Evolutionary conservation across 1,140 invertebrate species (phyloP).

Genomic region (Lordiphosa mommai): DNA sequence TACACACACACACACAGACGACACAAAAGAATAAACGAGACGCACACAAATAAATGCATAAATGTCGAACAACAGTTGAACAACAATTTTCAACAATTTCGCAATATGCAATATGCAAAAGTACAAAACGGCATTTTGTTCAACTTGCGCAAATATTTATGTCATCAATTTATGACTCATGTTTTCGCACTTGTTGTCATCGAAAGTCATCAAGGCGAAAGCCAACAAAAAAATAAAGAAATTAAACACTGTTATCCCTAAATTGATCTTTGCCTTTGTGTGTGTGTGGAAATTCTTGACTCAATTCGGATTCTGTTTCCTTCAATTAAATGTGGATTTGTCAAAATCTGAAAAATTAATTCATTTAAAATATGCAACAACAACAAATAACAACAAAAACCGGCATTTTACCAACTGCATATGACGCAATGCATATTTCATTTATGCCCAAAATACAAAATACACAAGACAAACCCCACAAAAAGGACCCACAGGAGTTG

Average conservation of each 20-base stretch:
- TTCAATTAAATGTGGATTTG: conserved; percentile 31
- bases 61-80: no score
- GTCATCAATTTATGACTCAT: neutral
- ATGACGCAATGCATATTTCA: conserved; percentile 65
- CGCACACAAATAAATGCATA: no score
- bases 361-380: conserved; percentile 42
- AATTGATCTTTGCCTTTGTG: no score
- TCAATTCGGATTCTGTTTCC: neutral
- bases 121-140: no score
- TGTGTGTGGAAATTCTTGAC: conserved; percentile 7
- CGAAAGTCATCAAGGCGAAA: neutral
- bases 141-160: no score
- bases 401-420: conserved; percentile 61
- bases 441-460: conserved; percentile 45
- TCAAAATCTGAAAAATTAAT: conserved; percentile 34
- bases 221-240: neutral
- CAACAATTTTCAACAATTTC: no score
- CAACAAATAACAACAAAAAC: conserved; percentile 21
- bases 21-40: no score
- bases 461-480: conserved; percentile 19
- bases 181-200: conserved; percentile 14
- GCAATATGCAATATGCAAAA: no score
- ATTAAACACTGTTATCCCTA: neutral
- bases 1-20: no score
- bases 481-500: conserved; percentile 7